These are phyloP conservation scores for Sipha flava DNA, from an alignment of 1,140 invertebrate species.

Conservation along the genomic window DNA sequence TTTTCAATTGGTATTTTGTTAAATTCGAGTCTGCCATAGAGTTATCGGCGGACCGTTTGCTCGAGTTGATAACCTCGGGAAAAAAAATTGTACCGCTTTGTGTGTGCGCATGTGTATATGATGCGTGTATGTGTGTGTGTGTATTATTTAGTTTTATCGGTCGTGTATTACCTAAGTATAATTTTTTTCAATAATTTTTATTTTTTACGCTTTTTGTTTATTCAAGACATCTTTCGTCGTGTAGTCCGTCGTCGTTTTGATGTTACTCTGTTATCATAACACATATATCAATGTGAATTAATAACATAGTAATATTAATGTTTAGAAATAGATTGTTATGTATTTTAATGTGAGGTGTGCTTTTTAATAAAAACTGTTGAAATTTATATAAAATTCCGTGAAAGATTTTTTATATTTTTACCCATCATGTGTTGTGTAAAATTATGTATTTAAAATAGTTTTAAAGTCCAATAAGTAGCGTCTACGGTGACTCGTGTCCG, in stretches of 20 bases:
- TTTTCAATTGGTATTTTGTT: slow-evolving; percentile 6
- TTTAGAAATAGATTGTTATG: no score
- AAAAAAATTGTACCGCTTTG: not conserved
- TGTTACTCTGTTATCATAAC: not conserved
- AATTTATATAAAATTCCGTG: no score
- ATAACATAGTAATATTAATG: not conserved
- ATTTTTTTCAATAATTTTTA: not conserved
- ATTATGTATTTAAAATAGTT: no score
- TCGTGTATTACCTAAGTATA: not conserved
- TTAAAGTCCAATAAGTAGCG: no score
- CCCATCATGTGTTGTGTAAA: no score
- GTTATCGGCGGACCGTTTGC: not conserved
- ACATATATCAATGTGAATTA: not conserved
- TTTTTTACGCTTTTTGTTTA: not conserved
- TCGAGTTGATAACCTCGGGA: not conserved
- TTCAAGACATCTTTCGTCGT: not conserved
- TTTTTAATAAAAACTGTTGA: no score
- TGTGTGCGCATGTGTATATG: not conserved
- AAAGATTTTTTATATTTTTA: no score
- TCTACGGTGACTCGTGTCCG: no score
- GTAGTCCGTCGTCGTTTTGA: not conserved
- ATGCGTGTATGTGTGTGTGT: not conserved
- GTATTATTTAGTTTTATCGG: not conserved
- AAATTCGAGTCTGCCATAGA: not conserved
- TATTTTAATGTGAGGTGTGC: no score